Evolutionary conservation across 2,797 vertebrate genomes (phyloP), one percentile per base, ranked within the genome.

Genomic region (Helostoma temminkii): DNA sequence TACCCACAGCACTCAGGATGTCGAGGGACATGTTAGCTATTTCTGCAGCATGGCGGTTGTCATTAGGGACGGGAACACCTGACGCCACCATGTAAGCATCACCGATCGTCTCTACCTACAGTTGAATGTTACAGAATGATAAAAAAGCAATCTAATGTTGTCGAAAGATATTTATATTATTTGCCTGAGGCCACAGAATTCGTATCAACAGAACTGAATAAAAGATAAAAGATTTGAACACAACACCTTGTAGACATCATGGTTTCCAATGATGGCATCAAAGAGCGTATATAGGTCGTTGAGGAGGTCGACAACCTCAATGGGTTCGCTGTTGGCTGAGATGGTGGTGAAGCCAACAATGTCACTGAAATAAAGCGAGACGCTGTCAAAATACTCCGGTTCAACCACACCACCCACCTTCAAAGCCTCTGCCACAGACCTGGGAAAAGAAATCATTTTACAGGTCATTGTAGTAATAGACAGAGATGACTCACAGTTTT

Each of bases 41-140:
- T 82, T 97, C 95, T 15, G 95, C 94, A 0, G 95, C 94, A 0
- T 97, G 96, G 0, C 95, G 94, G 84, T 95, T 94, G 4, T 82
- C 95, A 0, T 97, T 98, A 2, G 93, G 86, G 52, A 96, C 94
- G 0, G 96, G 96, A 12, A 97, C 88, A 2, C 96, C 96, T 0
- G 96, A 96, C 0, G 94, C 95, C 64, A 98, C 96, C 96, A 97
- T 96, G 83, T 98, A 98, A n/a, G 96, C 95, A 69, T 97, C 96
- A 0, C 94, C 94, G 1, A 95, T 96, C 2, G 96, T 95, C 83
- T 96, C 95, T 85, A 95, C 95, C 94, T 95, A 18, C 1, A 66
- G 12, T 1, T 28, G 10, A 46, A 53, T 3, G 42, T 2, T 30
- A 32, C 1, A 47, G 10, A 26, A n/a, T 11, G n/a, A 21, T 2